phyloP scores from a whole-genome alignment of 2,797 vertebrate species.

The Anabacerthia variegaticeps region DNA sequence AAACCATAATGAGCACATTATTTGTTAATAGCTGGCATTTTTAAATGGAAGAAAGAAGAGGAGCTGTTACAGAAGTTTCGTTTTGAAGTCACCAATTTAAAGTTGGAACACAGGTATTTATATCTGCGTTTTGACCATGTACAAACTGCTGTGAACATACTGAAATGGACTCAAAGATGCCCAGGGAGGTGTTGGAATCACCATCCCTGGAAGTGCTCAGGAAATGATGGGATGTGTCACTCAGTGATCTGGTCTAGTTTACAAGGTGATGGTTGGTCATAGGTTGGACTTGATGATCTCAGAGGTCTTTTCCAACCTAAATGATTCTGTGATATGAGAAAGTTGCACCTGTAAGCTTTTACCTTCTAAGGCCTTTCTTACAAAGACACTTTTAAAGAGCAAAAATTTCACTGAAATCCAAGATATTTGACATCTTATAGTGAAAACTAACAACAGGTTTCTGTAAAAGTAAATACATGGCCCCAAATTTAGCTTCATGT shows the following conservation, averaged over 20 bases:
- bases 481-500: neutral
- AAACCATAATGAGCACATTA: neutral
- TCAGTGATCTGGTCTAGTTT: neutral
- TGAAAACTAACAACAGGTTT: neutral
- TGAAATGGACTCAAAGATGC: neutral
- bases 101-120: neutral
- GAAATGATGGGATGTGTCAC: neutral
- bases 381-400: neutral
- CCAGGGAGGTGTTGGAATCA: neutral
- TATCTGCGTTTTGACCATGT: neutral
- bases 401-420: neutral
- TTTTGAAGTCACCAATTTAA: neutral
- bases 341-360: neutral
- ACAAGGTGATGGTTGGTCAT: neutral
- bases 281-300: neutral
- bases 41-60: neutral
- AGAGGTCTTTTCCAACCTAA: neutral
- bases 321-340: neutral
- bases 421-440: accelerated
- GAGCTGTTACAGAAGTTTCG: neutral
- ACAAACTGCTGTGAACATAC: neutral
- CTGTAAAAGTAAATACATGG: neutral
- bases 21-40: neutral
- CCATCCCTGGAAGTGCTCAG: too few relatives aligned
- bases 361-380: neutral